These are phyloP conservation scores for Peucedramus taeniatus DNA, from an alignment of 2,113 vertebrate genomes.

Conservation along the genomic window DNA sequence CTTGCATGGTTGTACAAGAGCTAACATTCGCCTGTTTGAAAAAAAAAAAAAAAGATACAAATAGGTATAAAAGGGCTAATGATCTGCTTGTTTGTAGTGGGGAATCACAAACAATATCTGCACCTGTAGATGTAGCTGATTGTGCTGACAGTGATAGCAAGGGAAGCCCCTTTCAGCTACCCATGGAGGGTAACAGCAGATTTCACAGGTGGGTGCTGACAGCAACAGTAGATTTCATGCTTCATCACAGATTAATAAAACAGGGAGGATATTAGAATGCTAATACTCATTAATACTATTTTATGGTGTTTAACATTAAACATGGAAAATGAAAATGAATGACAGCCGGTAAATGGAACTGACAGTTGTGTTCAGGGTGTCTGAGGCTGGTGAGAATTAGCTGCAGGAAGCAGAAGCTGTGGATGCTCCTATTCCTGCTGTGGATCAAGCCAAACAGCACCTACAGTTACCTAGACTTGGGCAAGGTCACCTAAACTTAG, in stretches of 20 bases:
- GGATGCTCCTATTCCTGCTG: neutral
- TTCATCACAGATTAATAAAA: slow-evolving; percentile 53
- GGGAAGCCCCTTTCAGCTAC: neutral
- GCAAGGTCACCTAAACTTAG: neutral
- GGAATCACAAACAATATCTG: neutral
- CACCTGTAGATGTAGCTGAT: neutral
- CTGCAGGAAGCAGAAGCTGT: neutral
- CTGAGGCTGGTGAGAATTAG: neutral
- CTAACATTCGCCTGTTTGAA: neutral
- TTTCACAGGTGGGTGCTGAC: slow-evolving; percentile 51
- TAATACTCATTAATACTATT: slow-evolving; percentile 62
- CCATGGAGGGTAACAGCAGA: neutral
- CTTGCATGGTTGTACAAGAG: neutral
- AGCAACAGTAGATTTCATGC: slow-evolving; percentile 43
- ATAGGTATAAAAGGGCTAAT: neutral
- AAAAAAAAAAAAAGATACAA: neutral
- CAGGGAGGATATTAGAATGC: slow-evolving; percentile 41
- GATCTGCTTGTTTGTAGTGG: neutral
- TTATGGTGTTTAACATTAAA: slow-evolving; percentile 66
- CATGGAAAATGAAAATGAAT: slow-evolving; percentile 57
- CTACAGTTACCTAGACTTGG: neutral
- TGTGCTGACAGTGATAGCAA: neutral
- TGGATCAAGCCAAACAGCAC: neutral
- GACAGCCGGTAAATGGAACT: slow-evolving; percentile 58
- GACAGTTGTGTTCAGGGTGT: slow-evolving; percentile 37